phyloP scores from a whole-genome alignment of 1,140 invertebrate genomes.

The Aphaenogaster floridana region DNA sequence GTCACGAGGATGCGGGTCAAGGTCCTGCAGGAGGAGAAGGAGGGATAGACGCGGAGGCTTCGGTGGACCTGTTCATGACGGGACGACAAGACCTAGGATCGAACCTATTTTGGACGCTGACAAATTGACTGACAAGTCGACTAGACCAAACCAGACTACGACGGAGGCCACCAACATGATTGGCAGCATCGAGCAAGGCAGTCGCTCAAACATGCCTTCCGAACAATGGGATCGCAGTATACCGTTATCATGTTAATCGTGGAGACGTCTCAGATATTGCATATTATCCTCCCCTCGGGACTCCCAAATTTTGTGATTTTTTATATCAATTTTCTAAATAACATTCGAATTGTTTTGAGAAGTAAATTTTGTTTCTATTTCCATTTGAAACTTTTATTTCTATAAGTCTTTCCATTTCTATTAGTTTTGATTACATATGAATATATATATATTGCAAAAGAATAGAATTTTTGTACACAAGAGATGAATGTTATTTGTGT shows the following conservation, averaged over 20 bases:
- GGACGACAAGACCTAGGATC: not conserved
- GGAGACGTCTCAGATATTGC: not conserved
- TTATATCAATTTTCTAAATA: not conserved
- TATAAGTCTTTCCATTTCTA: not conserved
- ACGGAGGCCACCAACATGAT: not conserved
- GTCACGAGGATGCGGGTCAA: slow-evolving; percentile 4
- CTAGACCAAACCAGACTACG: not conserved
- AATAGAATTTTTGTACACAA: not conserved
- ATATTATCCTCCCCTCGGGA: not conserved
- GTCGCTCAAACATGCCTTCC: not conserved
- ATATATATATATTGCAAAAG: not conserved
- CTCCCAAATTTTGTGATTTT: not conserved
- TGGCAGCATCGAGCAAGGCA: not conserved
- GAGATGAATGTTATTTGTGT: slow-evolving; percentile 1
- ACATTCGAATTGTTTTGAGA: not conserved
- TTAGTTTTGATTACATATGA: not conserved
- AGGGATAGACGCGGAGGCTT: not conserved
- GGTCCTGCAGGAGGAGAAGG: not conserved
- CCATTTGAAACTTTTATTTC: not conserved
- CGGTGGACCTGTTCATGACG: not conserved
- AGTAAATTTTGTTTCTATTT: not conserved
- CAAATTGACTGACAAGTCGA: not conserved
- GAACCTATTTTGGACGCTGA: not conserved
- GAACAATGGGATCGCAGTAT: not conserved
- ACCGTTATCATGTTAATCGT: not conserved